Evolutionary conservation across 2,797 vertebrate genomes (phyloP), one percentile per base, ranked within the genome.

Genomic region (Diplodus puntazzo): DNA sequence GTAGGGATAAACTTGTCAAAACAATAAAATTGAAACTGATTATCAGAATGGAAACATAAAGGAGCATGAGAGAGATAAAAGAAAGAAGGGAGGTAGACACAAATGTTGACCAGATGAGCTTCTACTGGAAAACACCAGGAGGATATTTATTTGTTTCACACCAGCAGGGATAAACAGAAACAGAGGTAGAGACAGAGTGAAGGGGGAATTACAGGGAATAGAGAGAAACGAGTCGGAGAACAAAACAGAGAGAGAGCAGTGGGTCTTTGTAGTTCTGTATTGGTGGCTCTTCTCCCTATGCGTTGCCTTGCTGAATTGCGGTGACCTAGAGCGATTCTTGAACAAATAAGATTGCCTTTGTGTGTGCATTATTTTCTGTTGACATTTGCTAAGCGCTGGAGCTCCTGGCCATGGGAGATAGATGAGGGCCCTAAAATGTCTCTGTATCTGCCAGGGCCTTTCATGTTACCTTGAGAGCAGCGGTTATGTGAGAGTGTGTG

Each of bases 311-410:
- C 88, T 95, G 91, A 93, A 94, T 94, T 93, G 92, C 90, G 57
- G 85, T 95, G 94, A 95, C 95, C 95, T 95, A 88, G 92, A 95
- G 95, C 94, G 88, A 95, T 95, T 96, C 93, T 95, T 94, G 92
- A 95, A 95, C 95, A 95, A 96, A 96, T 95, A 95, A 95, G 94
- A 95, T 95, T 94, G 94, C 93, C 92, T 95, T 94, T 95, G 94
- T 94, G 93, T 95, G 92, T 90, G 94, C 93, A 95, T 96, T 94
- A 95, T 95, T 95, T 95, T 96, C 93, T 95, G 94, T 96, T 96
- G 95, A 96, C 95, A 95, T 96, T 96, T 95, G 94, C 94, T 95
- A 95, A 95, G 95, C 93, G 92, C 91, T 89, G 77, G 86, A 92
- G 92, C 94, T 95, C 84, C 95, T 95, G 94, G 92, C 92, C 91